Base-by-base conservation (phyloP, 2,113 vertebrate species). In the Seriola quinqueradiata region DNA sequence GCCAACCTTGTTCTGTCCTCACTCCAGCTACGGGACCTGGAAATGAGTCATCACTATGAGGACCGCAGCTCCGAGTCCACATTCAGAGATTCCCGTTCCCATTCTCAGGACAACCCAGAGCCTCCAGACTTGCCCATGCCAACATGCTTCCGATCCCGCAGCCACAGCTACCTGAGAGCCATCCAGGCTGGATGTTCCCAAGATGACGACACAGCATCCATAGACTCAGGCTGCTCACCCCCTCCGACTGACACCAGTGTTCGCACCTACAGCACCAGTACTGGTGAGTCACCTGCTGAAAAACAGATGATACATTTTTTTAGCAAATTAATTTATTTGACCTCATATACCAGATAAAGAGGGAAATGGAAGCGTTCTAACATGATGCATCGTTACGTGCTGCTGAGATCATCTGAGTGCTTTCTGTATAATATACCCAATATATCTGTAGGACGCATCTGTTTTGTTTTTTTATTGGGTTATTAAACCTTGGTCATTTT, bases 161-260 rank as follows among this genome's bases (percentile, higher is more conserved):
- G 98, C 96, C 98, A 99, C 95, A 99, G 98, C 95, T 99, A 99
- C 95, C 97, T 99, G 92, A 97, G 98, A n/a, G 98, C 98, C 93
- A 99, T 99, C 90, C 98, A 99, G 92, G 98, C 98, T 0, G 98
- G 98, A 93, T 99, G 98, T 87, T 99, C 98, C 38, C 97, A 99
- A 92, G 98, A 99, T 1, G 98, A 99, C 59, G 98, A 99, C 95
- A 96, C 95, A 0, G 94, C 96, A 42, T 99, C 98, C 61, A 59
- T 98, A 23, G 97, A 97, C 87, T 99, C 98, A 19, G 96, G 97
- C 90, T 99, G 97, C 89, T 99, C 98, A 17, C 98, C 97, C 0
- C 97, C 98, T 0, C 96, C 95, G 3, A 93, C 95, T 14, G 96
- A 95, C 76, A 95, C 97, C 90, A 97, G 96, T 63, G 96, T 98